A percentile compares a stretch with the other conserved stretches of the same genome.
These are phyloP conservation scores for Ectropis crepuscularia DNA, from an alignment of 2,888 invertebrate species.

Conservation along the genomic window DNA sequence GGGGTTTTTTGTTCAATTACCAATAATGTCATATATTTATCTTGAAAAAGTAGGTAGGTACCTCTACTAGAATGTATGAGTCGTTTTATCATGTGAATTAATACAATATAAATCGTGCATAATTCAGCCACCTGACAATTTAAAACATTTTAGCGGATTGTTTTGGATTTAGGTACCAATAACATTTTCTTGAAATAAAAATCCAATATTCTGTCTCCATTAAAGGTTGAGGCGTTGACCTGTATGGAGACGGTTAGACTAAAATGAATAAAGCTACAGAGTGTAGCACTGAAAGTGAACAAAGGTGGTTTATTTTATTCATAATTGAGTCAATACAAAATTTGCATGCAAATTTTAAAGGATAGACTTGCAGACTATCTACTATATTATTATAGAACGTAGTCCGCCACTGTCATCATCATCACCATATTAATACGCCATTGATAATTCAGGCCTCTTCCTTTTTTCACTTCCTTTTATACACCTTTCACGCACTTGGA, in stretches of 20 bases:
- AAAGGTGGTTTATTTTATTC: slow-evolving; percentile 5
- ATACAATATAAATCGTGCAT: slow-evolving; percentile 5
- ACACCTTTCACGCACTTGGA: not conserved
- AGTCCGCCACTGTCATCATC: too few species aligned
- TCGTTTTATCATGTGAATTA: too few species aligned
- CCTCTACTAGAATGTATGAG: too few species aligned
- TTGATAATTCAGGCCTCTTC: too few species aligned
- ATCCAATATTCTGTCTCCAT: slow-evolving; percentile 4
- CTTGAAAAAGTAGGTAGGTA: too few species aligned
- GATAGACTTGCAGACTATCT: too few species aligned
- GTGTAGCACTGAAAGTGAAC: slow-evolving; percentile 8
- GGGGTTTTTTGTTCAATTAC: too few species aligned
- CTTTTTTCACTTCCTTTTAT: too few species aligned
- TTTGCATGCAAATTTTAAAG: too few species aligned
- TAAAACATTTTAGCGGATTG: slow-evolving; percentile 6
- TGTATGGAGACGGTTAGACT: slow-evolving; percentile 10
- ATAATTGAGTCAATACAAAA: slow-evolving; percentile 1
- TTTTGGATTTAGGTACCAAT: slow-evolving; percentile 1
- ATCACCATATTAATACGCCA: too few species aligned
- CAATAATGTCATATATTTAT: too few species aligned
- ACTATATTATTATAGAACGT: too few species aligned
- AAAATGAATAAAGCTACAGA: slow-evolving; percentile 13
- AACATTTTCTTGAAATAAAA: slow-evolving; percentile 6
- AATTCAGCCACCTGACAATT: slow-evolving; percentile 6
- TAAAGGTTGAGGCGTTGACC: slow-evolving; percentile 13